Conservation (phyloP, 2,888 invertebrate genomes). For the Platycheirus rosarum region DNA sequence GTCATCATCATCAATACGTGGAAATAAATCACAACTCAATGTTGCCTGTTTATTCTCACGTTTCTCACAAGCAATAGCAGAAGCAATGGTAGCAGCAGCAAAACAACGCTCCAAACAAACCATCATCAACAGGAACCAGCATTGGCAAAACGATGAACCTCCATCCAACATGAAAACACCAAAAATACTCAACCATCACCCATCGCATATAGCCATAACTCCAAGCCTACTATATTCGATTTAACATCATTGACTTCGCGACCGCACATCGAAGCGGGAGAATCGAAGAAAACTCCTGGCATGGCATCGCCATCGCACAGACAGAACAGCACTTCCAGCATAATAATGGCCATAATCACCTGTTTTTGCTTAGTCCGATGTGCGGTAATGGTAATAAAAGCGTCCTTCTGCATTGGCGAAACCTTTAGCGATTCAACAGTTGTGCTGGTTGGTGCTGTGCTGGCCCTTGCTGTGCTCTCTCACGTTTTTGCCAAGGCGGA, state of each 20-base stretch:
- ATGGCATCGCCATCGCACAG: not conserved
- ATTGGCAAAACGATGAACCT: conserved; percentile 41
- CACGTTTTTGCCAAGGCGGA: conserved; percentile 64
- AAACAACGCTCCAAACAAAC: conserved; percentile 4
- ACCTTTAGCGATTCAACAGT: conserved; percentile 45
- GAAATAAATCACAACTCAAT: conserved; percentile 65
- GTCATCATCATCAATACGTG: conserved; percentile 47
- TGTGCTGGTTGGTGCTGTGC: conserved; percentile 42
- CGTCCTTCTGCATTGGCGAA: conserved; percentile 49
- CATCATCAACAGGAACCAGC: conserved; percentile 23
- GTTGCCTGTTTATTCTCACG: conserved; percentile 67
- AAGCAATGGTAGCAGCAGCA: conserved; percentile 23
- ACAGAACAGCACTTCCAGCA: conserved; percentile 44
- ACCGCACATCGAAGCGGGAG: conserved; percentile 59
- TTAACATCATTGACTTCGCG: conserved; percentile 18
- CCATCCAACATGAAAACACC: conserved; percentile 38
- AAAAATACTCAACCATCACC: conserved; percentile 26
- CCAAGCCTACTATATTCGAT: conserved; percentile 34
- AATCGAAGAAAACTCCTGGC: conserved; percentile 54
- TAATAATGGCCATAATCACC: conserved; percentile 73
- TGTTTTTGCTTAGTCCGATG: conserved; percentile 70
- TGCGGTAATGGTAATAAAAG: conserved; percentile 71
- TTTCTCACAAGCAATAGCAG: conserved; percentile 54
- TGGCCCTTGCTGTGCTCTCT: conserved; percentile 58
- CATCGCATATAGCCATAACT: conserved; percentile 23